A percentile compares a stretch with the other conserved stretches of the same genome.
These are phyloP conservation scores for Perodicticus potto DNA, from an alignment of 2,797 vertebrate species.

Conservation along the genomic window DNA sequence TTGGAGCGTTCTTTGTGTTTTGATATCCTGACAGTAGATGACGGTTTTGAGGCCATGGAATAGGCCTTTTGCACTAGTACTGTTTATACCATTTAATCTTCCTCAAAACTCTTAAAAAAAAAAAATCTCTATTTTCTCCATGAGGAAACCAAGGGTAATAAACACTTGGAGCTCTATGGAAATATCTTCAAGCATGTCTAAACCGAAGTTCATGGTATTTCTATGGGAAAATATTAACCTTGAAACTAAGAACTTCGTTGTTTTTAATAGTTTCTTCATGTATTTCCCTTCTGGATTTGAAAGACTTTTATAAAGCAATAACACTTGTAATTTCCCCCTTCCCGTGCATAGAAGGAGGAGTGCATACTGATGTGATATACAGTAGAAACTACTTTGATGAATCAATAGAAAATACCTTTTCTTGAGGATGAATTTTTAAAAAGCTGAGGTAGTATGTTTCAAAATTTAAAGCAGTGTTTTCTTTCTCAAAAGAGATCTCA, in stretches of 20 bases:
- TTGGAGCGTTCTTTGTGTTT: slow-evolving; percentile 11
- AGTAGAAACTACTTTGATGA: not conserved
- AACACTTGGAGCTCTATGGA: not conserved
- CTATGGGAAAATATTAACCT: not conserved
- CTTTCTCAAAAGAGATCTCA: not conserved
- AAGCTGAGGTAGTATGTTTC: not conserved
- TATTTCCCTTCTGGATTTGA: not conserved
- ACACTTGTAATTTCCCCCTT: not conserved
- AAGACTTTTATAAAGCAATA: slow-evolving; percentile 16
- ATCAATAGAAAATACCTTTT: not conserved
- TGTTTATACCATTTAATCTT: slow-evolving; percentile 3
- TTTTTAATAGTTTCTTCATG: not conserved
- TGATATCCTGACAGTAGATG: not conserved
- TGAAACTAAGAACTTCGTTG: not conserved
- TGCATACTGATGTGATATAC: not conserved
- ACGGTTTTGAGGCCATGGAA: not conserved
- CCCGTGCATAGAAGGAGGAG: not conserved
- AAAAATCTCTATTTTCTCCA: not conserved
- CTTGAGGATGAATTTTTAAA: slow-evolving; percentile 24
- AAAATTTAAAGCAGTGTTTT: slow-evolving; percentile 15
- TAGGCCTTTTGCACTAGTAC: not conserved
- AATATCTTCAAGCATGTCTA: too few relatives aligned
- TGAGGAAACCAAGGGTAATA: slow-evolving; percentile 1
- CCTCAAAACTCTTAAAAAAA: not conserved
- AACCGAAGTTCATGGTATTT: not conserved